Evolutionary conservation across 2,113 vertebrate genomes (phyloP).

Genomic region (Ahaetulla prasina): DNA sequence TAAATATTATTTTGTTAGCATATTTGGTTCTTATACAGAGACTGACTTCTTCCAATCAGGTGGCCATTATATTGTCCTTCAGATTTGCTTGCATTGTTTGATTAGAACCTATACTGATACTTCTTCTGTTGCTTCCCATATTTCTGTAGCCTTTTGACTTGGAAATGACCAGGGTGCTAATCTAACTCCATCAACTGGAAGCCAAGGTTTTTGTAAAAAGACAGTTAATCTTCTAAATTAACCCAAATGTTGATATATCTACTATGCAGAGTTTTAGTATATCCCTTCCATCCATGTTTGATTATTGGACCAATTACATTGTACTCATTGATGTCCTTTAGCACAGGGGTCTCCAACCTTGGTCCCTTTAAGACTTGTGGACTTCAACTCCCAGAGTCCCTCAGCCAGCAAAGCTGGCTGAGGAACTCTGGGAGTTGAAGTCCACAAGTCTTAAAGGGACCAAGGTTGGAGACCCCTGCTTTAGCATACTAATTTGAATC

Average conservation of each 20-base stretch:
- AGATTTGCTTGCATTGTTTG: not conserved
- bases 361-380: no score
- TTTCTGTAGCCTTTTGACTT: not conserved
- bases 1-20: not conserved
- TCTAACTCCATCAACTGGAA: not conserved
- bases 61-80: not conserved
- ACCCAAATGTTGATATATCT: not conserved
- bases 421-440: no score
- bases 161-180: not conserved
- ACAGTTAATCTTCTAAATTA: not conserved
- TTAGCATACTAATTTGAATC: not conserved
- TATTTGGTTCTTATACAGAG: not conserved
- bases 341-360: no score
- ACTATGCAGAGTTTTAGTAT: not conserved
- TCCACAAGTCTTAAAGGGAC: no score
- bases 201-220: not conserved
- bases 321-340: not conserved
- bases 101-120: not conserved
- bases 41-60: not conserved
- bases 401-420: no score
- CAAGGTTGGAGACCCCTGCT: no score
- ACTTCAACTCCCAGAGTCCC: no score
- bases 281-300: not conserved
- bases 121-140: not conserved
- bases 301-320: not conserved